phyloP scores from a whole-genome alignment of 2,113 vertebrate species.

The Trogon surrucura region DNA sequence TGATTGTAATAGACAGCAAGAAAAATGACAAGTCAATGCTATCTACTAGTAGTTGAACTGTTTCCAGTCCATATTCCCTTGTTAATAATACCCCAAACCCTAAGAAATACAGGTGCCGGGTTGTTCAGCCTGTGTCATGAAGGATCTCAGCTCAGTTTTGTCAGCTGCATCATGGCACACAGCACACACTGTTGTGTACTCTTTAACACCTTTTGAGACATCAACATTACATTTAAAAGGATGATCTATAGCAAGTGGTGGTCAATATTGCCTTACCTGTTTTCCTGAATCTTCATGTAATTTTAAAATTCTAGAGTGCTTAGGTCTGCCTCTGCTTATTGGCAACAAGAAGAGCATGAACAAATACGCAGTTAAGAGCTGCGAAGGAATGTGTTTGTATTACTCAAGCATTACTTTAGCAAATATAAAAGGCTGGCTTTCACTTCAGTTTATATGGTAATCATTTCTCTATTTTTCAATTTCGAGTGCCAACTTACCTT shows the following conservation, averaged over 20 bases:
- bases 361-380: not conserved
- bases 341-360: not conserved
- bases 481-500: not conserved
- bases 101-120: not conserved
- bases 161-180: fast-evolving
- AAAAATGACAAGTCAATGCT: not conserved
- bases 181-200: fast-evolving
- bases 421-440: not conserved
- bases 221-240: not conserved
- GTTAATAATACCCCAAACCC: not conserved
- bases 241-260: not conserved
- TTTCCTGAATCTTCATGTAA: not conserved
- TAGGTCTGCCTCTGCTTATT: not conserved
- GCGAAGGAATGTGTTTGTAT: not conserved
- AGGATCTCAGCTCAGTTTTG: not conserved
- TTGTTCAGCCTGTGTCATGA: not conserved
- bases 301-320: not conserved
- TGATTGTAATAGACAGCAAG: not conserved
- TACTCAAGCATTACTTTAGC: not conserved
- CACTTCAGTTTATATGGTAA: not conserved
- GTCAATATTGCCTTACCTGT: not conserved
- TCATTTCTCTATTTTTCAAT: not conserved
- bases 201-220: not conserved
- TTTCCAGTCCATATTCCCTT: not conserved
- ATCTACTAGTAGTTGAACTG: not conserved